Percentiles rank a stretch among this genome's conserved stretches.
Evolutionary conservation across 2,797 vertebrate genomes (phyloP).

Genomic region (Jordanella pulchra): DNA sequence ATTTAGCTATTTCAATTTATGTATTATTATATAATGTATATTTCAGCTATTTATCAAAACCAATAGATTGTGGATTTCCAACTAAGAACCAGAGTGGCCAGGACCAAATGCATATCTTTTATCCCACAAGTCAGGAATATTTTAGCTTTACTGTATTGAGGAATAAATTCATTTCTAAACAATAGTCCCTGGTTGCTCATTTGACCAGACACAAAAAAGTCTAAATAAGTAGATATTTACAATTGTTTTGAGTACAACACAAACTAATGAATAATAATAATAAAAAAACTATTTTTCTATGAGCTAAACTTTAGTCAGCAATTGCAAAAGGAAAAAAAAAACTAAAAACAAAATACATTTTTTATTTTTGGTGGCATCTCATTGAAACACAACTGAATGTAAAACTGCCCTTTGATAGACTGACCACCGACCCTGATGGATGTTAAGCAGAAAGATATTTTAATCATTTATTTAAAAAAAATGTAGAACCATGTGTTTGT

Average conservation of each 20-base stretch:
- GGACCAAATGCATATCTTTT: not conserved
- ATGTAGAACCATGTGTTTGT: too few relatives aligned
- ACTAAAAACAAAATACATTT: not conserved
- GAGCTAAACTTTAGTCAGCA: not conserved
- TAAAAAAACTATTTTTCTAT: not conserved
- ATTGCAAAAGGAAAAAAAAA: not conserved
- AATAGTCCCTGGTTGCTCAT: not conserved
- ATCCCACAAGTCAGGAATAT: not conserved
- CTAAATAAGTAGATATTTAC: not conserved
- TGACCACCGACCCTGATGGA: too few relatives aligned
- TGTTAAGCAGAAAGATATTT: not conserved
- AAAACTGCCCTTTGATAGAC: not conserved
- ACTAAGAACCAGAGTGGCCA: not conserved
- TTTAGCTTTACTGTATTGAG: not conserved
- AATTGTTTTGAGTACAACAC: not conserved
- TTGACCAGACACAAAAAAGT: not conserved
- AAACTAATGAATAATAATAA: not conserved
- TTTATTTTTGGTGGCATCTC: too few relatives aligned
- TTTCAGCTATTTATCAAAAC: not conserved
- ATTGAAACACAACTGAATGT: not conserved
- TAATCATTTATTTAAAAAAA: too few relatives aligned
- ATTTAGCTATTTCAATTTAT: not conserved
- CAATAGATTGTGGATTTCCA: not conserved
- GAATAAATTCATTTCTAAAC: not conserved
- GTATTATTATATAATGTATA: too few relatives aligned